Percentiles rank a stretch among this genome's conserved stretches.
phyloP scores from a whole-genome alignment of 2,888 invertebrate genomes.

The Melanophora roralis region DNA sequence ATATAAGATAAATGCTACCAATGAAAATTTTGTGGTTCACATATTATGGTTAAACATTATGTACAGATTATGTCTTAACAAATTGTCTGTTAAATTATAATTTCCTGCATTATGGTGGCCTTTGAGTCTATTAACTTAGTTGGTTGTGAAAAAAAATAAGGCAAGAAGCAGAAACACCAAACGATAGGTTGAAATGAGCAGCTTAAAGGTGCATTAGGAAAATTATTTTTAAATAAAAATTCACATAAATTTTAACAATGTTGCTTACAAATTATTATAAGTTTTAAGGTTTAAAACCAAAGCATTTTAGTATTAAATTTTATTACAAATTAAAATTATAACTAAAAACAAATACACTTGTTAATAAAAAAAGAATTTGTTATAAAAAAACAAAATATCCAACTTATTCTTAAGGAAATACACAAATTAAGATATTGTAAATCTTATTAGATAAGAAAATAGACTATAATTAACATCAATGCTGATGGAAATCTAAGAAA shows the following conservation, averaged over 20 bases:
- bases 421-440: too few relatives aligned
- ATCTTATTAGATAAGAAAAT: too few relatives aligned
- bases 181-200: constrained; percentile 15
- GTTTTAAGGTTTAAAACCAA: constrained; percentile 53
- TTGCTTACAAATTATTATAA: constrained; percentile 54
- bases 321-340: not conserved
- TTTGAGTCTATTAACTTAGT: too few relatives aligned
- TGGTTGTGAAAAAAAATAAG: too few relatives aligned
- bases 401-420: too few relatives aligned
- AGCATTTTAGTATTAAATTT: not conserved
- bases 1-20: not conserved
- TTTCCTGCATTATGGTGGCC: constrained; percentile 50
- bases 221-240: constrained; percentile 30
- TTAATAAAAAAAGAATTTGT: too few relatives aligned
- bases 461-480: too few relatives aligned
- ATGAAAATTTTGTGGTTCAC: constrained; percentile 3
- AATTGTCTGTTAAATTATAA: constrained; percentile 57
- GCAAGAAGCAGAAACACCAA: not conserved
- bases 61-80: constrained; percentile 52
- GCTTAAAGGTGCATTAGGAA: not conserved
- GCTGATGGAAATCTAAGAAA: too few relatives aligned
- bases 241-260: constrained; percentile 57
- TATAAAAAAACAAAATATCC: too few relatives aligned
- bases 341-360: too few relatives aligned
- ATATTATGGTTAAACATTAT: constrained; percentile 56